Base-by-base conservation (phyloP, 53 echinoderm and acorn worm genomes). In the Actinopyga echinites region DNA sequence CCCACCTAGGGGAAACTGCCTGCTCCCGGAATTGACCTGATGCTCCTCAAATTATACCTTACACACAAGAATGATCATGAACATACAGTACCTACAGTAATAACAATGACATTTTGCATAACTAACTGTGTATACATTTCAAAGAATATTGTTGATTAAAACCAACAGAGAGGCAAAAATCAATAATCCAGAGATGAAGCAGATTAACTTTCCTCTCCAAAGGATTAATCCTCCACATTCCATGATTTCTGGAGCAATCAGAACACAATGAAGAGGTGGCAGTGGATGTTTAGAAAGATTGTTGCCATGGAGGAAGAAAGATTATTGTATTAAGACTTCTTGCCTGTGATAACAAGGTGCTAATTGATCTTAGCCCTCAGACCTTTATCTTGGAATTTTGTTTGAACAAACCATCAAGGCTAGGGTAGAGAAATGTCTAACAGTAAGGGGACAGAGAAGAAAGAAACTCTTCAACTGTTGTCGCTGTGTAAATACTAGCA, bases 251-350 rank as follows among this genome's bases (percentile, higher is more conserved):
- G 20, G 22, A 40, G 31, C 22, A 38, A 68, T 68, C 32, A 33
- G 22, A 15, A 68, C 12, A 36, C 8, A 29, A 38, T 20, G n/a
- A 15, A 20, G 9, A 36, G 17, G 34, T 34, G 68, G 68, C 3
- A 10, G 19, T 31, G 66, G 30, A 68, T 68, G 42, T 68, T 68
- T 34, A 68, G 34, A 68, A 9, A 34, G 68, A 32, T 20, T 68
- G 68, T 68, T 68, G 68, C 68, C 68, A 68, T 68, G 68, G 68
- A 68, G 32, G 31, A 38, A 68, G 38, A 36, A 68, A 68, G 68
- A 68, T 68, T 68, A 68, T 68, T 68, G 68, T 68, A 68, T 68
- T 68, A 68, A 38, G 68, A 68, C 68, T 68, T 68, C 68, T 68
- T 30, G 68, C 38, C 38, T 68, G 38, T 36, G 68, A 34, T 68